Evolutionary conservation across 2,888 invertebrate species (phyloP), one percentile per base, ranked within the genome.

Genomic region (Magallana nippona): DNA sequence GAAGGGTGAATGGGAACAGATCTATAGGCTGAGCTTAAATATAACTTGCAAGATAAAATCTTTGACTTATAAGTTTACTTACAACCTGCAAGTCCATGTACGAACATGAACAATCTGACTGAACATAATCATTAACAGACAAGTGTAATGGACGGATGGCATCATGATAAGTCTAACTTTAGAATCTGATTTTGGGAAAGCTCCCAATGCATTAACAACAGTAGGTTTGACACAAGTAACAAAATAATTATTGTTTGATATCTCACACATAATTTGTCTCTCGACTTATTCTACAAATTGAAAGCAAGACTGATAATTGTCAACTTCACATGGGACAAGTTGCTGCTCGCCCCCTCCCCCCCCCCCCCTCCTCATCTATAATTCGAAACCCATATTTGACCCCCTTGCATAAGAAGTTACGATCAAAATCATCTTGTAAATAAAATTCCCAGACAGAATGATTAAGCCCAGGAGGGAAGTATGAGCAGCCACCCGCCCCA

Each of bases 141-240:
- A 55, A 17, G 8, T 60, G 55, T 8, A 60, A 13, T 0, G 84
- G 82, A 10, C 56, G 44, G 60, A 82, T 84, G 32, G 84, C 82
- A 79, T 84, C 84, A 63, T 84, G 84, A 84, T 84, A 15, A 84
- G 57, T n/a, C 84, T 32, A 1, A 82, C 44, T 10, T 77, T 81
- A 63, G 15, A 32, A 44, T 78, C 62, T 10, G 62, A 56, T 78
- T 84, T 84, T 19, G 82, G 82, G 77, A 82, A 56, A 10, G 63
- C 78, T 55, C 82, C 84, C 0, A 84, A 44, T 0, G 82, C 82
- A 79, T 82, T 82, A 2, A 63, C 57, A 55, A 84, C 82, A 11
- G 55, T 22, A 55, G 79, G 79, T 55, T 78, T 78, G 17, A n/a
- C 55, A 5, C 79, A 55, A 15, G 79, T 71, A 10, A 2, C 2